Evolutionary conservation across 2,888 invertebrate species (phyloP).

Genomic region (Drosophila leonis): DNA sequence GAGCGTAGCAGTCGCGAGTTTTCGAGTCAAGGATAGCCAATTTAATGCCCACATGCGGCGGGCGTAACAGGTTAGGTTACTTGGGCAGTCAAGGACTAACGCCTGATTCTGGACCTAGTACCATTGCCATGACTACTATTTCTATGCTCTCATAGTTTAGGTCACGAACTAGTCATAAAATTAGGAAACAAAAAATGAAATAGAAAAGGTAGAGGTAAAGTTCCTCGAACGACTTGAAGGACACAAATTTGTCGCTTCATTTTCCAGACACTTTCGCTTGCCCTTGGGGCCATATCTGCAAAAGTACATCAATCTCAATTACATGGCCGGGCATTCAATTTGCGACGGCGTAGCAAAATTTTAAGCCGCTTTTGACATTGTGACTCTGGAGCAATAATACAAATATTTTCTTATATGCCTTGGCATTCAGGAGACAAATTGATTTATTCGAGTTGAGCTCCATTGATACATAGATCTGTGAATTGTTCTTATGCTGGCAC

Average conservation of each 20-base stretch:
- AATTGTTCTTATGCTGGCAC: constrained; percentile 35
- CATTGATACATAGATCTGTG: constrained; percentile 57
- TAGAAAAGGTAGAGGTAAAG: constrained; percentile 17
- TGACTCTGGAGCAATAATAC: constrained; percentile 48
- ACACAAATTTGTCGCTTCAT: constrained; percentile 38
- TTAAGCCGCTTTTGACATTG: constrained; percentile 33
- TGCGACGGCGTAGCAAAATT: constrained; percentile 21
- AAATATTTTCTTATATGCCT: constrained; percentile 54
- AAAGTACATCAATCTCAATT: constrained; percentile 73
- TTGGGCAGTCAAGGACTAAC: constrained; percentile 19
- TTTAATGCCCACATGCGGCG: constrained; percentile 51
- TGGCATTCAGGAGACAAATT: constrained; percentile 65
- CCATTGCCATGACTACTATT: constrained; percentile 2
- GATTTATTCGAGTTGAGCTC: constrained; percentile 59
- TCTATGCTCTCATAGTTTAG: constrained; percentile 26
- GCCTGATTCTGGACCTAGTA: constrained; percentile 4
- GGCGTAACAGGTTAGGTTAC: constrained; percentile 52
- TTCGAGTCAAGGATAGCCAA: constrained; percentile 26
- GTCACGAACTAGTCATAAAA: constrained; percentile 70
- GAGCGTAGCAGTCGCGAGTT: constrained; percentile 43
- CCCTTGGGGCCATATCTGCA: constrained; percentile 34
- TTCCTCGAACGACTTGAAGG: constrained; percentile 19
- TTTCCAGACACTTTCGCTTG: constrained; percentile 54
- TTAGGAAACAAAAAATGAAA: constrained; percentile 41
- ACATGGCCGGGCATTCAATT: constrained; percentile 47